Base-by-base conservation (phyloP, 2,888 invertebrate species). In the Saturnia japonica region DNA sequence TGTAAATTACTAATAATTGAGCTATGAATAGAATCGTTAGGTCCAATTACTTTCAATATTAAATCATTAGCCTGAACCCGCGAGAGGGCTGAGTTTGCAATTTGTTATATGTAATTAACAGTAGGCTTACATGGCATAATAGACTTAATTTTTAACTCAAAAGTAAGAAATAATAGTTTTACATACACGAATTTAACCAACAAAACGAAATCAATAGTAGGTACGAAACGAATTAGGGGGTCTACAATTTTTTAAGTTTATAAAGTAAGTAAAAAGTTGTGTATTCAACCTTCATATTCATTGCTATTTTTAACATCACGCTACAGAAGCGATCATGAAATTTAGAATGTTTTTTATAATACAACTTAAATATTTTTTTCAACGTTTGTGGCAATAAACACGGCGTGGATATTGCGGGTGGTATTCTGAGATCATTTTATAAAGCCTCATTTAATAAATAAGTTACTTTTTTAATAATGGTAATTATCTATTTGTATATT, bases 1-100 rank as follows among this genome's bases (percentile, higher is more conserved):
- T 75, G 75, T 57, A 76, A 73, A 67, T 73, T 73, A 75, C 77
- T 28, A 28, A n/a, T n/a, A n/a, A 25, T 28, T 60, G 14, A 28
- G 19, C 28, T 14, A 60, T 60, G 6, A 60, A 25, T 60, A 19
- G 64, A 25, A 62, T 47, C 64, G 69, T 54, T 47, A 64, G 64
- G 45, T 62, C 64, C 28, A 28, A 64, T 62, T 14, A 28, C 22
- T 45, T 42, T 54, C 42, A 34, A 51, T 28, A 71, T 71, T 68
- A 71, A 47, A 60, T 66, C 47, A 69, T 71, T 54, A 69, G 16
- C 47, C 54, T 69, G 45, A 67, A 68, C 67, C 28, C 9, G n/a
- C 54, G 22, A 9, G n/a, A 7, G 9, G 8, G 22, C 54, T 11
- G 22, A 54, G 22, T 54, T 22, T 54, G 54, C 9, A 22, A n/a